These are phyloP conservation scores for Spinibarbus caldwelli DNA, from an alignment of 2,797 vertebrate species.

Conservation along the genomic window DNA sequence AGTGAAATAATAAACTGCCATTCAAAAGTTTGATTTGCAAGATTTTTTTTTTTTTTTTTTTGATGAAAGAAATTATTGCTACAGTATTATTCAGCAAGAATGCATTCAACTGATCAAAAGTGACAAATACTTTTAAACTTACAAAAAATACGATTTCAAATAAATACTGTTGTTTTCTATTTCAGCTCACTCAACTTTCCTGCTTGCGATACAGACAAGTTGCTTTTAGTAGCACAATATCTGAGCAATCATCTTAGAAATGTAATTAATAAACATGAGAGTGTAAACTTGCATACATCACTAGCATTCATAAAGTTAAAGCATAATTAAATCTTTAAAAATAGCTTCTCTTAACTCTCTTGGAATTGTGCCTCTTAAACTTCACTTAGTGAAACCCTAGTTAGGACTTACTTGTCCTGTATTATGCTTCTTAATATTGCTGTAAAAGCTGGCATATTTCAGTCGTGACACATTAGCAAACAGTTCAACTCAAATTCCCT, in stretches of 20 bases:
- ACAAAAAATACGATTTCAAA: not conserved
- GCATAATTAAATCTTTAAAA: not conserved
- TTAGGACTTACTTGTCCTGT: constrained; percentile 28
- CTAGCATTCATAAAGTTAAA: too few relatives aligned
- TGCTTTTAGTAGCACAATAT: constrained; percentile 40
- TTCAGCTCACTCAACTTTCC: not conserved
- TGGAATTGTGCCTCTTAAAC: not conserved
- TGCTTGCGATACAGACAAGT: not conserved
- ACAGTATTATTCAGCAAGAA: not conserved
- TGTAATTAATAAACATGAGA: constrained; percentile 11
- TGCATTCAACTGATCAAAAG: not conserved
- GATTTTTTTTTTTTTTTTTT: not conserved
- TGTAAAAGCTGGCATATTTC: constrained; percentile 15
- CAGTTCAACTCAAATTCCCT: constrained; percentile 39
- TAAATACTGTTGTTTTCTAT: not conserved
- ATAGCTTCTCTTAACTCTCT: not conserved
- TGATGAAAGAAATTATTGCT: too few relatives aligned
- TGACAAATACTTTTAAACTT: not conserved
- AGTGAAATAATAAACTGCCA: too few relatives aligned
- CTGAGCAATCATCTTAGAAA: not conserved
- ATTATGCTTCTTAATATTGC: constrained; percentile 16
- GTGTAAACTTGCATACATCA: too few relatives aligned
- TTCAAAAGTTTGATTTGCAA: too few relatives aligned
- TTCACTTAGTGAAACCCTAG: constrained; percentile 36
- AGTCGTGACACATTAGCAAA: constrained; percentile 16